Conservation (phyloP, 2,113 vertebrate species). For the Epinephelus cyanopodus region DNA sequence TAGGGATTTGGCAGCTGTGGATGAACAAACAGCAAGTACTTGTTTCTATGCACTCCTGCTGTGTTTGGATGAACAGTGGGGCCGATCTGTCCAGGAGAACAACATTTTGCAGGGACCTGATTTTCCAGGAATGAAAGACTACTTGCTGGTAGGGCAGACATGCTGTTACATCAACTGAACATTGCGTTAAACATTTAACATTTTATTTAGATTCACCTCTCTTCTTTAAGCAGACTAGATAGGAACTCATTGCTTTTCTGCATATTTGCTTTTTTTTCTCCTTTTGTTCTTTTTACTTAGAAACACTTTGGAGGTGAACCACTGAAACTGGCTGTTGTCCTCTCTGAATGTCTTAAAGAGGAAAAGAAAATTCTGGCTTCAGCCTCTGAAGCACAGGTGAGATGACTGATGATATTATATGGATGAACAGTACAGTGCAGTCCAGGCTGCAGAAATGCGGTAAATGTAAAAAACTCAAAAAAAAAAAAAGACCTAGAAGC, state of each 20-base stretch:
- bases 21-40: constrained; percentile 84
- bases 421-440: not conserved
- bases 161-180: not conserved
- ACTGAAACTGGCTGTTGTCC: constrained; percentile 89
- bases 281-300: constrained; percentile 68
- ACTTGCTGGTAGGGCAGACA: constrained; percentile 86
- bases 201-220: rapidly evolving
- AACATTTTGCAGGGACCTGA: constrained; percentile 92
- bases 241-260: not conserved
- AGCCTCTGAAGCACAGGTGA: constrained; percentile 75
- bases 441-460: not conserved
- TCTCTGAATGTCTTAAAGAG: constrained; percentile 88
- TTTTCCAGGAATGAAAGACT: constrained; percentile 89
- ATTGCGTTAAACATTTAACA: not conserved
- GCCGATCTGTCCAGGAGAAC: constrained; percentile 87
- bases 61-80: constrained; percentile 89
- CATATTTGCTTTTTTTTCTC: not conserved
- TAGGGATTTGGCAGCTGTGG: constrained; percentile 89
- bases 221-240: not conserved
- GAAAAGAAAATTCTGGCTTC: constrained; percentile 89
- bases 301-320: constrained; percentile 89
- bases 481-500: not conserved
- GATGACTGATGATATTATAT: not conserved
- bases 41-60: constrained; percentile 88
- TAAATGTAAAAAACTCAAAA: not conserved